A percentile compares a stretch with the other conserved stretches of the same genome.
Evolutionary conservation across 2,888 invertebrate genomes (phyloP).

Genomic region (Euclidia mi): DNA sequence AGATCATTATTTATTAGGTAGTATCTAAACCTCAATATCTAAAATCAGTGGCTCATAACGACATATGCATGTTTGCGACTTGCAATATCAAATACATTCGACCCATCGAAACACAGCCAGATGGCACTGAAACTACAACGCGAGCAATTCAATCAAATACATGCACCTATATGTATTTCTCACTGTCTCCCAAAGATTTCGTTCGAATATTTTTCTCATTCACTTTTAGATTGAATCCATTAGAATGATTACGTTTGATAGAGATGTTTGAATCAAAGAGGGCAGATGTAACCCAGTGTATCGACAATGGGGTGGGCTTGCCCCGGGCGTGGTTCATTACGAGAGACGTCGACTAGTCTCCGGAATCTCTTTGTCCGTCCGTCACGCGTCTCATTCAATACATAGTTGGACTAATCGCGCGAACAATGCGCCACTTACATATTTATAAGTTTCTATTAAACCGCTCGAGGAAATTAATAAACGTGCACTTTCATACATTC

Average conservation of each 20-base stretch:
- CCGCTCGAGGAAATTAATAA: slow-evolving; percentile 2
- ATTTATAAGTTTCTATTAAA: slow-evolving; percentile 13
- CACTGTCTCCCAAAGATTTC: too few relatives aligned
- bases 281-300: slow-evolving; percentile 60
- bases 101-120: too few relatives aligned
- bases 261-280: slow-evolving; percentile 67
- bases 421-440: slow-evolving; percentile 48
- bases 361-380: slow-evolving; percentile 76
- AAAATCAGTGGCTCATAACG: too few relatives aligned
- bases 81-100: too few relatives aligned
- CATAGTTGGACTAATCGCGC: slow-evolving; percentile 67
- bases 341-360: slow-evolving; percentile 67
- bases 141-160: too few relatives aligned
- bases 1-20: too few relatives aligned
- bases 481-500: not conserved
- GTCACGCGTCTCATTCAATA: slow-evolving; percentile 70
- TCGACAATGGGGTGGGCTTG: slow-evolving; percentile 67
- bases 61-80: too few relatives aligned
- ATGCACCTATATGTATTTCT: too few relatives aligned
- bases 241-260: slow-evolving; percentile 53
- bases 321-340: slow-evolving; percentile 74
- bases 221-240: too few relatives aligned
- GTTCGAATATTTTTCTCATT: too few relatives aligned
- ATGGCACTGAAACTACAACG: too few relatives aligned
- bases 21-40: too few relatives aligned